These are phyloP conservation scores for Conchocele bisecta DNA, from an alignment of 2,888 invertebrate species.

Conservation along the genomic window DNA sequence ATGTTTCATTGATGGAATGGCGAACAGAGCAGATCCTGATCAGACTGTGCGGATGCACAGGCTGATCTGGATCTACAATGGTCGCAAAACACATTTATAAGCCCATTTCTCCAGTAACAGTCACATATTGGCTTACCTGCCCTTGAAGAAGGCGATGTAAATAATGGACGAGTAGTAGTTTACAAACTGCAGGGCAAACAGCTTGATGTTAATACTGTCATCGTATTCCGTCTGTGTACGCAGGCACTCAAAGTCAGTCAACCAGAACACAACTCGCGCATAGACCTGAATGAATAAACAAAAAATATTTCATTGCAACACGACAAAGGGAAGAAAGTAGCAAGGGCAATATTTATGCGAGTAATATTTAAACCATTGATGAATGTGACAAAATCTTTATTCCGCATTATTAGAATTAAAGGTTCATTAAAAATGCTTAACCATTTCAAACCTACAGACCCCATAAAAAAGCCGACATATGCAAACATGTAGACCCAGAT, in stretches of 20 bases:
- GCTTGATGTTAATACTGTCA: constrained; percentile 96
- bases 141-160: constrained; percentile 99
- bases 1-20: too few species aligned
- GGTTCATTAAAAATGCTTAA: too few species aligned
- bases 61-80: too few species aligned
- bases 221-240: constrained; percentile 97
- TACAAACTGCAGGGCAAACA: constrained; percentile 96
- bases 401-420: too few species aligned
- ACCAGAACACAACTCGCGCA: constrained; percentile 87
- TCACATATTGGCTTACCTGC: too few species aligned
- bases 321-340: not conserved
- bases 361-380: not conserved
- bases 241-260: constrained; percentile 92
- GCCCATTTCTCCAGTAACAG: too few species aligned
- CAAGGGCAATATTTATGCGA: not conserved
- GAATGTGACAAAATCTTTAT: not conserved
- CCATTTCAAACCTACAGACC: too few species aligned
- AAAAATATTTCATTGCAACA: not conserved
- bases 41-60: too few species aligned
- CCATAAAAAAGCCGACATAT: too few species aligned
- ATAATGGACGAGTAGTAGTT: constrained; percentile 98
- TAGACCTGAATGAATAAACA: constrained; percentile 70
- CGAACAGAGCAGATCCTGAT: too few species aligned
- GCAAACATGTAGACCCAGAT: too few species aligned
- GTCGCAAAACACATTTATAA: too few species aligned